phyloP scores from a whole-genome alignment of 1,140 invertebrate genomes.

The Macrotrachela quadricornifera region DNA sequence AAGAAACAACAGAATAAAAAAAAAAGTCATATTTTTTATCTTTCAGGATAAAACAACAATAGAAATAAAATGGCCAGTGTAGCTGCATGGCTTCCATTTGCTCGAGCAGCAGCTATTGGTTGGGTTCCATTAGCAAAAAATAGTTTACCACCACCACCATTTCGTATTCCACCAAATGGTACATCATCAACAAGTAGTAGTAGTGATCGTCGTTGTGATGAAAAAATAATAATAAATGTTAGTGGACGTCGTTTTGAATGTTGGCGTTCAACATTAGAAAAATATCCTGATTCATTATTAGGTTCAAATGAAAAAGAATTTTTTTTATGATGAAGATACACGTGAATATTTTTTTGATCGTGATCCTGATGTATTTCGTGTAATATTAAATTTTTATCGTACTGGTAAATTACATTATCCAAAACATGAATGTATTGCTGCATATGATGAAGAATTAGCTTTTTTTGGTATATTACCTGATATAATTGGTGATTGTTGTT shows the following conservation, averaged over 20 bases:
- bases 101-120: constrained; percentile 92
- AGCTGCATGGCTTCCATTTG: constrained; percentile 97
- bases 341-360: constrained; percentile 98
- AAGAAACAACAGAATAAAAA: too few relatives aligned
- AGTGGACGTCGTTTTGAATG: constrained; percentile 77
- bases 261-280: constrained; percentile 93
- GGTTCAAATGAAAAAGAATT: constrained; percentile 95
- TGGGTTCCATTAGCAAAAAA: constrained; percentile 35
- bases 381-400: constrained; percentile 94
- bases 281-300: constrained; percentile 94
- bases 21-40: too few relatives aligned
- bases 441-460: constrained; percentile 93
- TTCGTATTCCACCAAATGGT: too few relatives aligned
- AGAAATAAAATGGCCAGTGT: constrained; percentile 66
- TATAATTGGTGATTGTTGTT: constrained; percentile 91
- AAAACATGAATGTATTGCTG: constrained; percentile 92
- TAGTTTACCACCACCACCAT: too few relatives aligned
- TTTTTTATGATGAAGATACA: constrained; percentile 91
- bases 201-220: constrained; percentile 11
- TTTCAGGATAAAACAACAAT: too few relatives aligned
- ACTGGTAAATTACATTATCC: constrained; percentile 96
- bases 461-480: constrained; percentile 99
- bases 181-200: too few relatives aligned
- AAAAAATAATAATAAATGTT: constrained; percentile 34
- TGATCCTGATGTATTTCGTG: constrained; percentile 93